phyloP scores from a whole-genome alignment of 2,888 invertebrate genomes.

The Gari tellinella region DNA sequence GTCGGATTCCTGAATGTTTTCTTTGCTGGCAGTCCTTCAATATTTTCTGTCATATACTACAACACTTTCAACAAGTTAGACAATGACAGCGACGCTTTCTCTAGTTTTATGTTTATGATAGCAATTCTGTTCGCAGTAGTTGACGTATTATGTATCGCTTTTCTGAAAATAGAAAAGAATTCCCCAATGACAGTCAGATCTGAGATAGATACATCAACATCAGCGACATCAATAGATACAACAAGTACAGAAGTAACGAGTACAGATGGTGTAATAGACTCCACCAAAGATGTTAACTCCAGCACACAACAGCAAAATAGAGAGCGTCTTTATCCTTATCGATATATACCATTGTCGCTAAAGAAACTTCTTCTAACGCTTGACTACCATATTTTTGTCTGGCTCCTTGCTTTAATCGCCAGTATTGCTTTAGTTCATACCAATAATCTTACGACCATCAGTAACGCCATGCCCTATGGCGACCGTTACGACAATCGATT shows the following conservation, averaged over 20 bases:
- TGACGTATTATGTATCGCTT: slow-evolving; percentile 59
- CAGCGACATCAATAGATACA: too few species aligned
- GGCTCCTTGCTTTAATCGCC: slow-evolving; percentile 62
- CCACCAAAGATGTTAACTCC: too few species aligned
- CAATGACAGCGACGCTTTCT: slow-evolving; percentile 38
- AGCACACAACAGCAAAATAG: too few species aligned
- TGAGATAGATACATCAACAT: too few species aligned
- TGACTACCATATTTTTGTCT: slow-evolving; percentile 53
- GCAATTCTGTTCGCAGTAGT: slow-evolving; percentile 57
- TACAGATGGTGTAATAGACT: too few species aligned
- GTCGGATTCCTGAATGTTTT: slow-evolving; percentile 67
- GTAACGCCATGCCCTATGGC: slow-evolving; percentile 37
- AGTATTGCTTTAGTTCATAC: slow-evolving; percentile 59
- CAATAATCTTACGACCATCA: slow-evolving; percentile 60
- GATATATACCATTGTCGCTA: slow-evolving; percentile 33
- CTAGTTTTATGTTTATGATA: slow-evolving; percentile 64
- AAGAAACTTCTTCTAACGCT: slow-evolving; percentile 44
- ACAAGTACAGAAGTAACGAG: too few species aligned
- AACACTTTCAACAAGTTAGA: slow-evolving; percentile 48
- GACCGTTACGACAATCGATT: slow-evolving; percentile 48
- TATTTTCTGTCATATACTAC: slow-evolving; percentile 64
- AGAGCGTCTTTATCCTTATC: too few species aligned
- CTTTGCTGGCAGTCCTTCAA: slow-evolving; percentile 67
- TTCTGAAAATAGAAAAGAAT: slow-evolving; percentile 45
- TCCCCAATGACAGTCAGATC: not conserved